Base-by-base conservation (phyloP, 1,140 invertebrate species). In the Orchestia grillus region DNA sequence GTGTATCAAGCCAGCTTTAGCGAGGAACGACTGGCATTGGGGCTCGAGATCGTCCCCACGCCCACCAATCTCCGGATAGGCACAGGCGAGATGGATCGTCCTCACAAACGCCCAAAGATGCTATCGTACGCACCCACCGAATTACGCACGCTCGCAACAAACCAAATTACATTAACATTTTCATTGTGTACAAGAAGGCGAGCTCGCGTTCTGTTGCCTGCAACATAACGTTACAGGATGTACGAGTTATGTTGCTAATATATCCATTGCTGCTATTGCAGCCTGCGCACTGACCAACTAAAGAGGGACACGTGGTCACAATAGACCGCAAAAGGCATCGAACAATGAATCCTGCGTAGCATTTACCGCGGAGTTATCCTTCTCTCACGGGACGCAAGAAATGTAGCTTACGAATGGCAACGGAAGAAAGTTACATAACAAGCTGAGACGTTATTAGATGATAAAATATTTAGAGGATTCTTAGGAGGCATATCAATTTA, bases 91-190 rank as follows among this genome's bases (percentile, higher is more conserved):
- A 94, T 94, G 92, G 92, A 94, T 94, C 44, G 92, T 47, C 47
- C 43, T 44, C 92, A 94, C 92, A 94, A 94, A 94, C 47, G 92
- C 92, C 92, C 92, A 94, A 45, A 94, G 92, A 94, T 94, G 44
- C 44, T 94, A 94, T 94, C 92, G 44, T n/a, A 45, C 44, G 92
- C 41, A 44, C 92, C 44, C 36, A 44, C 92, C 92, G 92, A 94
- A 94, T 94, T 94, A 94, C 92, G 36, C 92, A 94, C 92, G 92
- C 92, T 45, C 43, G 44, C 92, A 94, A 94, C 92, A 94, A 94
- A 44, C 92, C 92, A 94, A 94, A 94, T 94, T 94, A 94, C 92
- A 94, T 94, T 94, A 94, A 94, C 92, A 94, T 94, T 94, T 94
- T 94, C 92, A 94, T 94, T 94, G 92, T 94, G 92, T 94, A 44